A percentile compares a stretch with the other conserved stretches of the same genome.
phyloP scores from a whole-genome alignment of 1,140 invertebrate species.

The Antheraea mylitta region DNA sequence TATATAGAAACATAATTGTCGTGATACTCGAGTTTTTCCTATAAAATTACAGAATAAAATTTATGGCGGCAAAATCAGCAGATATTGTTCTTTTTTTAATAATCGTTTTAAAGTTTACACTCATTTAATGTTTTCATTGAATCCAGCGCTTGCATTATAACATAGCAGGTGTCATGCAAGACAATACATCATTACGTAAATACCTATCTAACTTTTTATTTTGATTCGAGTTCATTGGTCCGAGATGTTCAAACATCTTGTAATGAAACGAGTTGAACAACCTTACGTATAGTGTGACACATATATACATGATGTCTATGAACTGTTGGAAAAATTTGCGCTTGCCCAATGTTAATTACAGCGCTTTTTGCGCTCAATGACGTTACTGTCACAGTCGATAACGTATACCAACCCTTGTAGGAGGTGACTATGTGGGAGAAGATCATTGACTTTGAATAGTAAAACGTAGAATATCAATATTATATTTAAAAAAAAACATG shows the following conservation, averaged over 20 bases:
- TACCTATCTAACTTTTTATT: constrained; percentile 13
- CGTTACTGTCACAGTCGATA: background rate
- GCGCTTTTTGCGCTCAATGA: constrained; percentile 1
- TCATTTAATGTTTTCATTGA: background rate
- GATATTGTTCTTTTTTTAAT: background rate
- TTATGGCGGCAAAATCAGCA: background rate
- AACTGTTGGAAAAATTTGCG: constrained; percentile 16
- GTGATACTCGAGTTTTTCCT: too few species aligned
- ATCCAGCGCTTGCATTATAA: constrained; percentile 2
- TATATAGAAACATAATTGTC: too few species aligned
- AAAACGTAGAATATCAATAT: too few species aligned
- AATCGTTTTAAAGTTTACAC: background rate
- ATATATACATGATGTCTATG: constrained; percentile 1
- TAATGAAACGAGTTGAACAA: constrained; percentile 28
- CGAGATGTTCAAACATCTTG: constrained; percentile 23
- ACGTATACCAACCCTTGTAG: background rate
- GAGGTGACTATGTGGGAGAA: background rate
- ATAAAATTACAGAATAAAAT: too few species aligned
- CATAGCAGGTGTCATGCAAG: background rate
- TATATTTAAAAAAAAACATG: too few species aligned
- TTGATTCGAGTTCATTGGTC: constrained; percentile 36
- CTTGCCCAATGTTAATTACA: constrained; percentile 2
- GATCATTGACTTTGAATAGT: too few species aligned
- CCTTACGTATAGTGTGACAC: constrained; percentile 18
- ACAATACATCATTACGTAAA: constrained; percentile 8